A percentile compares a stretch with the other conserved stretches of the same genome.
phyloP scores from a whole-genome alignment of 2,113 vertebrate genomes.

The Oncorhynchus nerka region DNA sequence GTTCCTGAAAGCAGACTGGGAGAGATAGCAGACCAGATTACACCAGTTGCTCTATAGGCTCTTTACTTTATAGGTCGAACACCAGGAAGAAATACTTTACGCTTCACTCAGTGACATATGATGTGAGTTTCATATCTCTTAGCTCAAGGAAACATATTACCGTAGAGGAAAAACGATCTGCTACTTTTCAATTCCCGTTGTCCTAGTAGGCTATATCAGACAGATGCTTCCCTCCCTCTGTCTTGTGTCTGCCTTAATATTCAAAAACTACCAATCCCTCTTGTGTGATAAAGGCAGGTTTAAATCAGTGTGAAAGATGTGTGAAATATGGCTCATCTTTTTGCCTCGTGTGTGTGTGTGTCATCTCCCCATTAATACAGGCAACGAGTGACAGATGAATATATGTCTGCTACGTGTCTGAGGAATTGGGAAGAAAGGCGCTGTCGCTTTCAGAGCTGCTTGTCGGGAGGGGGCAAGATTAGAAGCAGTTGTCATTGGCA shows the following conservation, averaged over 20 bases:
- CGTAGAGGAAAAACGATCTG: constrained; percentile 34
- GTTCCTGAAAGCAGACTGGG: constrained; percentile 47
- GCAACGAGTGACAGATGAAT: constrained; percentile 97
- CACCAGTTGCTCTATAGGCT: constrained; percentile 56
- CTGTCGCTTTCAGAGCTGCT: constrained; percentile 91
- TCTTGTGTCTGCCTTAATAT: constrained; percentile 33
- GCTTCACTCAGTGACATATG: constrained; percentile 36
- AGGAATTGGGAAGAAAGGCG: constrained; percentile 91
- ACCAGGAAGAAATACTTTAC: constrained; percentile 50
- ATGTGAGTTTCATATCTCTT: constrained; percentile 54
- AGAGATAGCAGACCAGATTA: constrained; percentile 67
- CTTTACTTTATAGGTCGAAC: constrained; percentile 40
- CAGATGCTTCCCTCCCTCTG: constrained; percentile 31
- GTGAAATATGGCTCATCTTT: constrained; percentile 9
- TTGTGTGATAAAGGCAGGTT: constrained; percentile 25
- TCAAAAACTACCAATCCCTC: constrained; percentile 33
- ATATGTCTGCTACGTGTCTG: constrained; percentile 93
- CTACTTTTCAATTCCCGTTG: constrained; percentile 34
- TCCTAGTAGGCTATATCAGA: constrained; percentile 35
- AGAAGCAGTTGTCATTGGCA: constrained; percentile 89
- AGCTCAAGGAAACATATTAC: constrained; percentile 41
- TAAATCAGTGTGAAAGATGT: constrained; percentile 24
- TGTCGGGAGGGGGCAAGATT: constrained; percentile 93
- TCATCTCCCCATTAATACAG: constrained; percentile 71
- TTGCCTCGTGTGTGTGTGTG: constrained; percentile 15